Conservation (phyloP, 2,797 vertebrate genomes). For the Antrozous pallidus region DNA sequence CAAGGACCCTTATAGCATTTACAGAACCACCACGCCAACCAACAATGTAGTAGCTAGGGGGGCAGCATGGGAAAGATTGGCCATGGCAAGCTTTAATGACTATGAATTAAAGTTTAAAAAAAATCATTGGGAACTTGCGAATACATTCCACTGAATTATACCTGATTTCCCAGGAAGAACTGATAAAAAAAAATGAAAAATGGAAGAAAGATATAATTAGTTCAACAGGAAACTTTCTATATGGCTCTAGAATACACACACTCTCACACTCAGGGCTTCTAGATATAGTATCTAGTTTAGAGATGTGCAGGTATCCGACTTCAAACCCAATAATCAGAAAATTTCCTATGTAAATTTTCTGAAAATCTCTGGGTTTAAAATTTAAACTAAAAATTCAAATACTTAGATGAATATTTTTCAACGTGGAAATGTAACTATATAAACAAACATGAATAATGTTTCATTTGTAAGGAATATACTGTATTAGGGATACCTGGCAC, state of each 20-base stretch:
- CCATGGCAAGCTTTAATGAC: constrained; percentile 82
- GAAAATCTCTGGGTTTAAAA: constrained; percentile 34
- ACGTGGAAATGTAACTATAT: background rate
- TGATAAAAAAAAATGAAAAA: constrained; percentile 91
- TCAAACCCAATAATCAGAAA: background rate
- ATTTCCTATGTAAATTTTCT: background rate
- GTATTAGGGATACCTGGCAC: background rate
- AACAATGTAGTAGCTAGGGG: constrained; percentile 81
- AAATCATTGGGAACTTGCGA: constrained; percentile 77
- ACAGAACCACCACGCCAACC: constrained; percentile 82
- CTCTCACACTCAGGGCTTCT: constrained; percentile 25
- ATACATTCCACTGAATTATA: constrained; percentile 89
- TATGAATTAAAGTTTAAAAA: constrained; percentile 78
- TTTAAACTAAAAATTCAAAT: constrained; percentile 2
- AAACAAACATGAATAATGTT: background rate
- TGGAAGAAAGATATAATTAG: constrained; percentile 91
- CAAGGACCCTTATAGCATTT: constrained; percentile 70
- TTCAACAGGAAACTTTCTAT: constrained; percentile 80
- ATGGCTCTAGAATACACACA: constrained; percentile 78
- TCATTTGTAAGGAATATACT: background rate
- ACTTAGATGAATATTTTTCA: background rate
- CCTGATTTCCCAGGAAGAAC: constrained; percentile 99
- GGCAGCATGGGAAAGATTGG: constrained; percentile 76
- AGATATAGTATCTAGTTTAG: constrained; percentile 69
- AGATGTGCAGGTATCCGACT: constrained; percentile 61